Percentiles rank a stretch among this genome's conserved stretches.
These are phyloP conservation scores for Paramormyrops hopkinsi DNA, from an alignment of 2,797 vertebrate genomes.

Conservation along the genomic window DNA sequence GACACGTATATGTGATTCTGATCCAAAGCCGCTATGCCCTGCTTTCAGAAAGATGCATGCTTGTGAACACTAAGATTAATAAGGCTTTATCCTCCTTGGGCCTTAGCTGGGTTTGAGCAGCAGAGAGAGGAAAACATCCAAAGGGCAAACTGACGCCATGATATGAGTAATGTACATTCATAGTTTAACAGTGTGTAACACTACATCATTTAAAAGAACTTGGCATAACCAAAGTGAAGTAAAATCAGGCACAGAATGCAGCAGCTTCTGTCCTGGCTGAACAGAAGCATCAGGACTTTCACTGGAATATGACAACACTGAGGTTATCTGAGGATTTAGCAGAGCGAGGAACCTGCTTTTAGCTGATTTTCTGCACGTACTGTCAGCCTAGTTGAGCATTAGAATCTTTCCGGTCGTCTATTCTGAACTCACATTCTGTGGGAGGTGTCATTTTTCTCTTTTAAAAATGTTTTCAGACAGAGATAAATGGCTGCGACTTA, in stretches of 20 bases:
- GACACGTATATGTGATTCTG: neutral
- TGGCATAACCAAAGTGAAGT: slow-evolving; percentile 2
- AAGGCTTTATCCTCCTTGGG: neutral
- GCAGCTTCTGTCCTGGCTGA: neutral
- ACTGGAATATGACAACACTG: neutral
- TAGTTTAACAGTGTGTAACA: neutral
- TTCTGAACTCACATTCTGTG: neutral
- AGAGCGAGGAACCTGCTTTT: neutral
- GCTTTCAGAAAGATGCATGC: neutral
- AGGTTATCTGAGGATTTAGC: neutral
- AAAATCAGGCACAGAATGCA: neutral
- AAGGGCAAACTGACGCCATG: neutral
- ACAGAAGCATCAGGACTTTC: neutral
- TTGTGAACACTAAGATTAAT: neutral
- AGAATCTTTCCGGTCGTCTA: neutral
- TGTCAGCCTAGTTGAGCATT: neutral
- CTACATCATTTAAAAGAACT: neutral
- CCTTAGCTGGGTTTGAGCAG: neutral
- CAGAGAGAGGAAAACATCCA: neutral
- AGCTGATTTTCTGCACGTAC: neutral
- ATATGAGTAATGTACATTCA: neutral
- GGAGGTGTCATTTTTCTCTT: neutral
- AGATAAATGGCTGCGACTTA: neutral
- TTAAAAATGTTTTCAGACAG: neutral
- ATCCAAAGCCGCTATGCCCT: neutral